Base-by-base conservation (phyloP, 2,113 vertebrate species). In the Tautogolabrus adspersus region DNA sequence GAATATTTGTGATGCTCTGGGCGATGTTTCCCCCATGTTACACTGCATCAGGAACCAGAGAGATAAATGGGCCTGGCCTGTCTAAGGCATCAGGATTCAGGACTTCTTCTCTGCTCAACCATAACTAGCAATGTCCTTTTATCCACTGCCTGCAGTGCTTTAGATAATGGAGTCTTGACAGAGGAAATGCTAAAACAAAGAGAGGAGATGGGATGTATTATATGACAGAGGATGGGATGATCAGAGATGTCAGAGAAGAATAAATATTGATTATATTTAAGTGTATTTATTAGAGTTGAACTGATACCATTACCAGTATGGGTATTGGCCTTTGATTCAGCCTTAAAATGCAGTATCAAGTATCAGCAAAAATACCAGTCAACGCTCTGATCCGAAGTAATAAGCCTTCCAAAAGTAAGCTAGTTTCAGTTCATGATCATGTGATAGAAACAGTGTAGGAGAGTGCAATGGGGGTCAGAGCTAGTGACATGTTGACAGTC, bases 71-170 rank as follows among this genome's bases (percentile, higher is more conserved):
- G 69, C 63, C 77, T 23, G 77, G 85, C 73, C 87, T 87, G 86
- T 93, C 86, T 68, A 64, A 87, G 85, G 75, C 87, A 88, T 87
- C 77, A 72, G 61, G 88, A 84, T 75, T 87, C 77, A 72, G 61
- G 88, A 84, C 77, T 83, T 83, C 70, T 83, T 85, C 63, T 77
- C 75, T 85, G 62, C 76, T 88, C 73, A 79, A 71, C 84, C 85
- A 87, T 87, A 90, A 88, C 85, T 86, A 87, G 82, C 78, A 78
- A 83, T 91, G 90, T 88, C 86, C 82, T 88, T 83, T 88, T 71
- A 85, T 83, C 84, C 77, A 66, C 68, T 72, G 80, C 87, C 83
- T 87, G 88, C 83, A 84, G 86, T 67, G 77, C 44, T 77, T 68
- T 58, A 86, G 83, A 88, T 84, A 87, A 88, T 85, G 72, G 82